Percentiles rank a stretch among this genome's conserved stretches.
Conservation (phyloP, 2,888 invertebrate species). For the Polyommatus iphigenia region DNA sequence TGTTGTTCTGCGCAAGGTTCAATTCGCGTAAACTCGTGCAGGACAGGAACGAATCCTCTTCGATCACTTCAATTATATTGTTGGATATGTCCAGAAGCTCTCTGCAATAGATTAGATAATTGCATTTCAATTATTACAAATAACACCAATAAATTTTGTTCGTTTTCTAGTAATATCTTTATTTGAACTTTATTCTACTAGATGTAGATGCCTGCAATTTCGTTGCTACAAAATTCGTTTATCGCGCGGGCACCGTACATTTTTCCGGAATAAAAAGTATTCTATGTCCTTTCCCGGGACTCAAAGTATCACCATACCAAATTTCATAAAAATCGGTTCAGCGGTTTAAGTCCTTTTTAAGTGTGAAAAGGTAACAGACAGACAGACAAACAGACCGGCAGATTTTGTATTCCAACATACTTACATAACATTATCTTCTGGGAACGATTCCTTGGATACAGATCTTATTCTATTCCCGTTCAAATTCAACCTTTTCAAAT, state of each 20-base stretch:
- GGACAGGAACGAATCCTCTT: conserved; percentile 62
- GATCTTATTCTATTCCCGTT: conserved; percentile 73
- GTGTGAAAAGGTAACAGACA: no score
- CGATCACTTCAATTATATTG: conserved; percentile 70
- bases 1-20: conserved; percentile 72
- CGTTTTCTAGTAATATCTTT: background rate
- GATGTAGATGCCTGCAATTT: no score
- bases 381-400: no score
- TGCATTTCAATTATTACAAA: background rate
- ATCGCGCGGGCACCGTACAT: no score
- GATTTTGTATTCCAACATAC: conserved; percentile 44
- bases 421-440: conserved; percentile 65
- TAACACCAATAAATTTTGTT: background rate
- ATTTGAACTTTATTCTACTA: background rate
- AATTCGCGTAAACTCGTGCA: conserved; percentile 65
- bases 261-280: no score
- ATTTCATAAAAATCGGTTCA: no score
- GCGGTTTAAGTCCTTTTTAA: no score
- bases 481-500: conserved; percentile 67
- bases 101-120: conserved; percentile 48
- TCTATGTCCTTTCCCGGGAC: no score
- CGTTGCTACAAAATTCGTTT: no score
- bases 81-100: conserved; percentile 71
- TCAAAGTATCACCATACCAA: no score
- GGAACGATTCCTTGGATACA: conserved; percentile 67